Conservation (phyloP, 2,888 invertebrate genomes). For the Hemicrepidius hirtus region DNA sequence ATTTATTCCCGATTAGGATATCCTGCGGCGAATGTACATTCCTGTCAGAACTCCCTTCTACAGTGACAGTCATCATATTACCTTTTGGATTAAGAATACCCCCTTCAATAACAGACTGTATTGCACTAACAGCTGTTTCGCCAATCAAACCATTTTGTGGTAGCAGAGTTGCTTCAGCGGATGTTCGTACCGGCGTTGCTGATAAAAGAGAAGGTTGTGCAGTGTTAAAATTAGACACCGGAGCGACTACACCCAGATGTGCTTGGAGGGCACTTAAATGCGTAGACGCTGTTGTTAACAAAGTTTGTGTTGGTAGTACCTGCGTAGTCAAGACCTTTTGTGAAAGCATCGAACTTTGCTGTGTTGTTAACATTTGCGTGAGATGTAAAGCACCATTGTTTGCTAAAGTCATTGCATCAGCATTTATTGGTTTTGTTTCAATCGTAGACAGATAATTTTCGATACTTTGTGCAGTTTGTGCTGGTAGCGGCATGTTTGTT, state of each 20-base stretch:
- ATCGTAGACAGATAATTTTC: conserved; percentile 77
- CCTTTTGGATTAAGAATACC: conserved; percentile 50
- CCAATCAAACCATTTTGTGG: conserved; percentile 48
- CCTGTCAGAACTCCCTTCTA: conserved; percentile 35
- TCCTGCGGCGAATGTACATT: conserved; percentile 59
- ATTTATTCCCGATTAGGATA: conserved; percentile 58
- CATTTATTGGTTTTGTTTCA: conserved; percentile 64
- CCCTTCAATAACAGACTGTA: conserved; percentile 54
- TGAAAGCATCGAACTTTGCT: conserved; percentile 17
- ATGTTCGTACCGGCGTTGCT: conserved; percentile 32
- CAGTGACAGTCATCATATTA: background rate
- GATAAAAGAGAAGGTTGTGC: conserved; percentile 14
- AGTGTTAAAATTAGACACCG: conserved; percentile 16
- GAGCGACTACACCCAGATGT: conserved; percentile 23
- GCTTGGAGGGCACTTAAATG: conserved; percentile 43
- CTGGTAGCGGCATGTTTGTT: conserved; percentile 72
- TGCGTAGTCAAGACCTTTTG: conserved; percentile 55
- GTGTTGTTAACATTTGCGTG: conserved; percentile 37
- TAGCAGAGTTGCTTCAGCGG: conserved; percentile 50
- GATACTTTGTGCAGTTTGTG: conserved; percentile 77
- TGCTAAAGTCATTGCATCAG: conserved; percentile 34
- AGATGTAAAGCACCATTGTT: conserved; percentile 30
- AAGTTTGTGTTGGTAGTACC: conserved; percentile 53
- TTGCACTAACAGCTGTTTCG: conserved; percentile 43
- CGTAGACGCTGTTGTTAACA: conserved; percentile 51